phyloP scores from a whole-genome alignment of 2,797 vertebrate species.

The Moxostoma hubbsi region DNA sequence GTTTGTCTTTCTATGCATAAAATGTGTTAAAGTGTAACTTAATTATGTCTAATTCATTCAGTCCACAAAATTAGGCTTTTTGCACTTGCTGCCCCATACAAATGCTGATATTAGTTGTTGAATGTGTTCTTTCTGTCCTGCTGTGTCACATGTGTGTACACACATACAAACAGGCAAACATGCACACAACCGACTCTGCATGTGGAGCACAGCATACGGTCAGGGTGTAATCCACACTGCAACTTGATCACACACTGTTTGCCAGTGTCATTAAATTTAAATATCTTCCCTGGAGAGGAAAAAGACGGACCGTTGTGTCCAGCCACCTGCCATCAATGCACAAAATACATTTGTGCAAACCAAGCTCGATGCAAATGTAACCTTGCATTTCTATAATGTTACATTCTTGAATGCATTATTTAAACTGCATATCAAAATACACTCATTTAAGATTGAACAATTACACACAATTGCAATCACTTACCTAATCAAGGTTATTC shows the following conservation, averaged over 20 bases:
- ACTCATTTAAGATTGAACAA: neutral
- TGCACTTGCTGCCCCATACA: too few relatives aligned
- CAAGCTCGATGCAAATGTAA: neutral
- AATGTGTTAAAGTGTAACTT: too few relatives aligned
- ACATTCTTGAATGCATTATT: neutral
- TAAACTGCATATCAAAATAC: neutral
- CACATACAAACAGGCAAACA: constrained; percentile 2
- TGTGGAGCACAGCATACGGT: constrained; percentile 68
- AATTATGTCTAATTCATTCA: too few relatives aligned
- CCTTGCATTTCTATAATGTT: neutral
- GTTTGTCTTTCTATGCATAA: too few relatives aligned
- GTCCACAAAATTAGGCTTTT: too few relatives aligned
- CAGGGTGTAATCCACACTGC: constrained; percentile 83
- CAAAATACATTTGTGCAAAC: neutral
- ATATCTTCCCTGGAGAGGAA: constrained; percentile 71
- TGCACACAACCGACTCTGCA: constrained; percentile 24
- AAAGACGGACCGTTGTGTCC: constrained; percentile 61
- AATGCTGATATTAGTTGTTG: constrained; percentile 7
- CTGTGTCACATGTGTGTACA: constrained; percentile 5
- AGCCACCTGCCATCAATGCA: neutral
- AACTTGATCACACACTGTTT: constrained; percentile 80
- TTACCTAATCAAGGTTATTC: constrained; percentile 38
- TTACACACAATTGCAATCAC: constrained; percentile 9
- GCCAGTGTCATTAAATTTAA: constrained; percentile 86
- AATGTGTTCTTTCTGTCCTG: neutral